Evolutionary conservation across 2,113 vertebrate species (phyloP).

Genomic region (Kobus ellipsiprymnus): DNA sequence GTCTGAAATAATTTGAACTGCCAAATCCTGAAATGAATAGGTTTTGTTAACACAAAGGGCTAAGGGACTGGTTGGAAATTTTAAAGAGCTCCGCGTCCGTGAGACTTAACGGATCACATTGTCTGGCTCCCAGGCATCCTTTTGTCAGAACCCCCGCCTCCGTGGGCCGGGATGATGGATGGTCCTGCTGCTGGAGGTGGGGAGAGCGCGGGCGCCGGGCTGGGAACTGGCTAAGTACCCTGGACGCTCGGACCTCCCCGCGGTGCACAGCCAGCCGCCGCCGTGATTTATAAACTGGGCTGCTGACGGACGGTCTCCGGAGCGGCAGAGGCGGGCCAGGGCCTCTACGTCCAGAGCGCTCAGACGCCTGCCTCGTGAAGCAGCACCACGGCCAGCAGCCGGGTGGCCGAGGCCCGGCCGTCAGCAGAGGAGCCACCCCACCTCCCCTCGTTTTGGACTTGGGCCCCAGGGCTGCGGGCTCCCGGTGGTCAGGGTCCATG

Average conservation of each 20-base stretch:
- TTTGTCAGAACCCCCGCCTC: constrained; percentile 86
- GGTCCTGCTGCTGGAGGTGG: constrained; percentile 81
- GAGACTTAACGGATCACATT: constrained; percentile 76
- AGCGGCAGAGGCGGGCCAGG: constrained; percentile 92
- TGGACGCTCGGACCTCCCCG: constrained; percentile 89
- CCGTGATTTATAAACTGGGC: constrained; percentile 96
- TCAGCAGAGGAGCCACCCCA: constrained; percentile 73
- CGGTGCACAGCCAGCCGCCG: constrained; percentile 86
- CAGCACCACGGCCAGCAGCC: constrained; percentile 76
- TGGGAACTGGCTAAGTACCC: constrained; percentile 98
- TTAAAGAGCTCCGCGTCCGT: constrained; percentile 70
- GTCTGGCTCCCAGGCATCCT: constrained; percentile 82
- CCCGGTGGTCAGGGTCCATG: constrained; percentile 37
- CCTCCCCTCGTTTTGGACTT: constrained; percentile 75
- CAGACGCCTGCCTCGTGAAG: constrained; percentile 85
- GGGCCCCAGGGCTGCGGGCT: constrained; percentile 74
- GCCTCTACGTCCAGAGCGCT: constrained; percentile 82
- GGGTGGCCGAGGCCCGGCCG: constrained; percentile 69
- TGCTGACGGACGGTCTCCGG: constrained; percentile 97
- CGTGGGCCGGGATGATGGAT: constrained; percentile 94
- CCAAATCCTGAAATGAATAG: constrained; percentile 74
- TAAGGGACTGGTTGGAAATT: constrained; percentile 76
- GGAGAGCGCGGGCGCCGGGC: constrained; percentile 85
- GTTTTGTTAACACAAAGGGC: constrained; percentile 78
- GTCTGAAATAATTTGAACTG: constrained; percentile 80